Conservation (phyloP, 2,797 vertebrate species). For the Falco peregrinus region DNA sequence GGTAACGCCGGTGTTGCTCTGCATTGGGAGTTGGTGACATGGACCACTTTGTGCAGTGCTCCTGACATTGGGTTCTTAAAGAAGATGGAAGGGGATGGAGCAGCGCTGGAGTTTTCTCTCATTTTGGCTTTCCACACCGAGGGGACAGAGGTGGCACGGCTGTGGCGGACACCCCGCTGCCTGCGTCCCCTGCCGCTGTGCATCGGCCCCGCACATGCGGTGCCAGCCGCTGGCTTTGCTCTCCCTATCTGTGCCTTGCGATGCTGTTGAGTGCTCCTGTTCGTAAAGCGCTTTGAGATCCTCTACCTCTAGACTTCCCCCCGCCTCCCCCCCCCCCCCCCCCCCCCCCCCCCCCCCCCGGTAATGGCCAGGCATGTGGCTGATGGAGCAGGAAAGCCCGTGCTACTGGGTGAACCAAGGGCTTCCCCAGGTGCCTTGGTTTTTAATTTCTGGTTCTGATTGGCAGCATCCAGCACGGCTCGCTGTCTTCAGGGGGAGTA, state of each 20-base stretch:
- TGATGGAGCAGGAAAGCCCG: background rate
- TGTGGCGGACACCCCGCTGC: background rate
- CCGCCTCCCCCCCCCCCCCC: too few species aligned
- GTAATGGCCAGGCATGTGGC: accelerated
- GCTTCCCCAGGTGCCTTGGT: background rate
- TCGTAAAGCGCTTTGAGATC: background rate
- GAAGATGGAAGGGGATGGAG: accelerated
- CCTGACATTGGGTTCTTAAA: accelerated
- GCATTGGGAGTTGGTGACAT: accelerated
- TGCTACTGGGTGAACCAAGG: background rate
- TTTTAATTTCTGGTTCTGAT: background rate
- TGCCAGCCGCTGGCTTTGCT: accelerated
- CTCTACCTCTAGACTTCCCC: background rate
- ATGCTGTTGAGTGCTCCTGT: background rate
- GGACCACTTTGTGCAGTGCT: background rate
- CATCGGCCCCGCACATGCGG: accelerated
- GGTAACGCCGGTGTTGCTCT: accelerated
- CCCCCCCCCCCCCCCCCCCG: background rate
- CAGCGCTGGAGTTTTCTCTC: background rate
- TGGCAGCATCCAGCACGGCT: background rate
- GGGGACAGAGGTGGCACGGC: accelerated
- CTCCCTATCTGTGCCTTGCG: accelerated
- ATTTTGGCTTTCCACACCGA: accelerated
- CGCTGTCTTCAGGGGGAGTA: accelerated
- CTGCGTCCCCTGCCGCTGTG: accelerated